Evolutionary conservation across 2,888 invertebrate species (phyloP).

Genomic region (Drosophila diplacantha): DNA sequence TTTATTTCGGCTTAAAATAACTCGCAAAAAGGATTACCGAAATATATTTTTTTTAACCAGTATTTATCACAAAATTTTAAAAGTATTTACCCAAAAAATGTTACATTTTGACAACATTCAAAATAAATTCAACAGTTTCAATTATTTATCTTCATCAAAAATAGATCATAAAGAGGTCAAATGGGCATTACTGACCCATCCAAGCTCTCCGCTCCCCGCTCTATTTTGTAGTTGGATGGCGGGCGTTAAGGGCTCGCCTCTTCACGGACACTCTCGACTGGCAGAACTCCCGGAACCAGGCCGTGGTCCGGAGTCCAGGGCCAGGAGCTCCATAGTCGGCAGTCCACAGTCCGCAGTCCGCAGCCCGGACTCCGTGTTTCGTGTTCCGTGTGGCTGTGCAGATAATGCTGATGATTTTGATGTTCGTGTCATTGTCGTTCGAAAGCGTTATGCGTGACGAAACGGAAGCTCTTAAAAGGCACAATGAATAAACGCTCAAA

Average conservation of each 20-base stretch:
- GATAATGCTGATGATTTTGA: slow-evolving; percentile 69
- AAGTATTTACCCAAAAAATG: no score
- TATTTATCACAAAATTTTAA: no score
- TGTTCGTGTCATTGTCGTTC: slow-evolving; percentile 64
- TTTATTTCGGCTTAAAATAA: no score
- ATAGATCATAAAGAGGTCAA: background rate
- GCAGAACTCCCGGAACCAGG: slow-evolving; percentile 16
- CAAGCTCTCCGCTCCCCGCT: slow-evolving; percentile 1
- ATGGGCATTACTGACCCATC: slow-evolving; percentile 9
- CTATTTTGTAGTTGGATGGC: slow-evolving; percentile 45
- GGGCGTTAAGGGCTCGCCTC: slow-evolving; percentile 30
- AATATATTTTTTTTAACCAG: no score
- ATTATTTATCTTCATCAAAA: no score
- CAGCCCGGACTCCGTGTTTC: slow-evolving; percentile 23
- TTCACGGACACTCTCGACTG: slow-evolving; percentile 31
- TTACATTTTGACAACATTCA: no score
- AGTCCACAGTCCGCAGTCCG: slow-evolving; percentile 3
- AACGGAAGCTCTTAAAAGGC: slow-evolving; percentile 66
- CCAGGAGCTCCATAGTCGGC: slow-evolving; percentile 5
- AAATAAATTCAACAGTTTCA: no score
- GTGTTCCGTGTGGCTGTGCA: slow-evolving; percentile 49
- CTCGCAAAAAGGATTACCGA: no score
- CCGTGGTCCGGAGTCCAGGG: slow-evolving; percentile 21
- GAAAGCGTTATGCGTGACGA: slow-evolving; percentile 69
- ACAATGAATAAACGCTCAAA: slow-evolving; percentile 62